phyloP scores from a whole-genome alignment of 2,888 invertebrate species.

The Bellardia bayeri region DNA sequence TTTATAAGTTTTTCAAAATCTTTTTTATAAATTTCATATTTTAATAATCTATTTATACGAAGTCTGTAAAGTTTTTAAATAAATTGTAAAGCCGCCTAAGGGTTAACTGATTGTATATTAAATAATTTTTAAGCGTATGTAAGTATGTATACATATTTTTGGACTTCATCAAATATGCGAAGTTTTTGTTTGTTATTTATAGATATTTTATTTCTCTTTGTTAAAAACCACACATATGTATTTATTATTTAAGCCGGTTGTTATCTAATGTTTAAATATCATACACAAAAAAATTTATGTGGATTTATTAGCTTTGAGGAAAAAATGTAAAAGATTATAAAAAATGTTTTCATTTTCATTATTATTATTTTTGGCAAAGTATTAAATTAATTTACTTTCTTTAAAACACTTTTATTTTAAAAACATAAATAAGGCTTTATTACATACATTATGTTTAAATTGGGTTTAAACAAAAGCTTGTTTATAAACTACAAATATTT shows the following conservation, averaged over 20 bases:
- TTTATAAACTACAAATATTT: too few species aligned
- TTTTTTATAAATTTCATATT: too few species aligned
- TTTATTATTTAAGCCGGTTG: slow-evolving; percentile 56
- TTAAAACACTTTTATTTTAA: background rate
- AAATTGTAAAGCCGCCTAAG: background rate
- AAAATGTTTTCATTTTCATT: background rate
- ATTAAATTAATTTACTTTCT: background rate
- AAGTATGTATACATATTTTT: background rate
- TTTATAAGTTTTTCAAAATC: too few species aligned
- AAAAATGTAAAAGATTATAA: background rate
- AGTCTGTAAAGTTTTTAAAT: too few species aligned
- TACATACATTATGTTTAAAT: too few species aligned
- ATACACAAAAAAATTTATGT: background rate
- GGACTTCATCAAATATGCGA: slow-evolving; percentile 2
- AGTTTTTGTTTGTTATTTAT: slow-evolving; percentile 10
- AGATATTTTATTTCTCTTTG: background rate
- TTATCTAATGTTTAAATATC: slow-evolving; percentile 51
- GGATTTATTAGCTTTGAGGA: background rate
- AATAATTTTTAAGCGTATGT: background rate
- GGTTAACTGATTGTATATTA: slow-evolving; percentile 29
- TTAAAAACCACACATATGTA: slow-evolving; percentile 11
- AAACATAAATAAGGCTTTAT: too few species aligned
- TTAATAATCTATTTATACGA: too few species aligned
- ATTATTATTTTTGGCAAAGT: background rate
- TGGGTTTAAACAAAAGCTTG: too few species aligned